These are phyloP conservation scores for Gymnoscopelus microlampas DNA, from an alignment of 2,797 vertebrate genomes.

Conservation along the genomic window DNA sequence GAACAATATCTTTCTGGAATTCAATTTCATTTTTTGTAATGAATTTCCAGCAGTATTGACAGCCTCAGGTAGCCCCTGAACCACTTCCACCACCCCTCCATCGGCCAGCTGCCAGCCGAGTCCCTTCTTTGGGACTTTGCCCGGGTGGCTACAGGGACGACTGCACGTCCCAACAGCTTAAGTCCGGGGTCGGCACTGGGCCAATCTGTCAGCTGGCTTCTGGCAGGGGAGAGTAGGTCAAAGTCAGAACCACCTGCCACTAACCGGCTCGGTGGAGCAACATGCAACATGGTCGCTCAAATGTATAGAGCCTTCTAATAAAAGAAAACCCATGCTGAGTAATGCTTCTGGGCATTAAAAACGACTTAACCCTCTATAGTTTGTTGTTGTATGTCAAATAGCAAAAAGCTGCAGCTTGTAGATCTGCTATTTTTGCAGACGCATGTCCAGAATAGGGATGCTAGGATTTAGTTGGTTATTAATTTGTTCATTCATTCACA, in stretches of 20 bases:
- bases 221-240: constrained; percentile 44
- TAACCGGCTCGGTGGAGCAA: not conserved
- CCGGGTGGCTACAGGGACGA: constrained; percentile 41
- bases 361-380: too few species aligned
- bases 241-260: constrained; percentile 47
- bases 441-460: too few species aligned
- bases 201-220: constrained; percentile 57
- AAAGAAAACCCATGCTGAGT: not conserved
- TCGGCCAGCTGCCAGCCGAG: not conserved
- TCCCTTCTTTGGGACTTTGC: constrained; percentile 11
- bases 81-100: not conserved
- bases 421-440: not conserved
- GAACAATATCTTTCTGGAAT: too few species aligned
- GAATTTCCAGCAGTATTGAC: not conserved
- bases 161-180: constrained; percentile 44
- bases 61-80: not conserved
- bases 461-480: too few species aligned
- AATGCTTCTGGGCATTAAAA: not conserved
- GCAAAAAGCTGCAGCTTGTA: too few species aligned
- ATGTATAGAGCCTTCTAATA: not conserved
- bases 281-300: constrained; percentile 7
- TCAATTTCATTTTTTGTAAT: not conserved
- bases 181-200: constrained; percentile 33
- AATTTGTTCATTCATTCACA: too few species aligned
- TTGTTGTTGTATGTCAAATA: too few species aligned